Evolutionary conservation across 2,888 invertebrate genomes (phyloP).

Genomic region (Cataglyphis livida): DNA sequence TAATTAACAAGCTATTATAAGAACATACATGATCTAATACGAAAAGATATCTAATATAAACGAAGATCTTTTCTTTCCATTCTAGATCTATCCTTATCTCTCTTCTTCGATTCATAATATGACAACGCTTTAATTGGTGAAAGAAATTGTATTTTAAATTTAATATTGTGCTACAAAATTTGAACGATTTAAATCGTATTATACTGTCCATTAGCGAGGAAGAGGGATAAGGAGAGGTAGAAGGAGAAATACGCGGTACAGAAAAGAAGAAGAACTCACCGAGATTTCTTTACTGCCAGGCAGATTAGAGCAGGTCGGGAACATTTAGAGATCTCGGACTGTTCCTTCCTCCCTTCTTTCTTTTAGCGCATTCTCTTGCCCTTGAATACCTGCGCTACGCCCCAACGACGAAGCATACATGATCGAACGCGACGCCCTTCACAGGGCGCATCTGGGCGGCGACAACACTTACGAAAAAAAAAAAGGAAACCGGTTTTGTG

Average conservation of each 20-base stretch:
- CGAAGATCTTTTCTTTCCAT: too few relatives aligned
- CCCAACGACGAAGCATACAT: constrained; percentile 67
- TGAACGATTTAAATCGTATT: constrained; percentile 58
- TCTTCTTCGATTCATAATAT: constrained; percentile 19
- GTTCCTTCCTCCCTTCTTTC: constrained; percentile 44
- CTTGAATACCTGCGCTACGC: constrained; percentile 66
- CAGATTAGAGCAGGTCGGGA: constrained; percentile 79
- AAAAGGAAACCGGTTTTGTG: constrained; percentile 66
- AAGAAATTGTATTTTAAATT: constrained; percentile 67
- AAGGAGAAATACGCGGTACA: neutral
- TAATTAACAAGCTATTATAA: too few relatives aligned
- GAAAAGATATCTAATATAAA: too few relatives aligned
- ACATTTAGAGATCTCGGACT: constrained; percentile 61
- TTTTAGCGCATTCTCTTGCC: constrained; percentile 55
- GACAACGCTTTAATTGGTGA: constrained; percentile 55
- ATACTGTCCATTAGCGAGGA: constrained; percentile 47
- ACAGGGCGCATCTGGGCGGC: constrained; percentile 61
- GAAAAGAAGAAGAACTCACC: constrained; percentile 24
- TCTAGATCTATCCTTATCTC: too few relatives aligned
- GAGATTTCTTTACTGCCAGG: constrained; percentile 66
- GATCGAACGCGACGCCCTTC: constrained; percentile 52
- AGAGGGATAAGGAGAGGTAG: neutral
- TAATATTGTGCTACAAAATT: constrained; percentile 55
- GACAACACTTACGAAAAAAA: constrained; percentile 61
- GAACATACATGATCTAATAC: too few relatives aligned